phyloP scores from a whole-genome alignment of 1,140 invertebrate species.

The Mactra quadrangularis region DNA sequence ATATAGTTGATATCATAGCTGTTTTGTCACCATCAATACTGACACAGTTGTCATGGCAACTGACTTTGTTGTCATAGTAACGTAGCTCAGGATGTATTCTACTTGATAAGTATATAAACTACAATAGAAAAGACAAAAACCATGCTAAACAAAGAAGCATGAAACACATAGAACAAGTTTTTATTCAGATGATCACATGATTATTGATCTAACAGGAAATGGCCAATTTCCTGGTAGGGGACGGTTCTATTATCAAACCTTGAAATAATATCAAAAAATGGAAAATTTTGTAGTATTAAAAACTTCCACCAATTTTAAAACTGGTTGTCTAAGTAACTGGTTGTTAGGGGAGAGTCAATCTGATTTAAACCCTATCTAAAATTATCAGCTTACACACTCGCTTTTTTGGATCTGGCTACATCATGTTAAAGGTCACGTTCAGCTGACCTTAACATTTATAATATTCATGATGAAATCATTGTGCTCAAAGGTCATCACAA shows the following conservation, averaged over 20 bases:
- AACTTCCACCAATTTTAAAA: neutral
- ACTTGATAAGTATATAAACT: conserved; percentile 23
- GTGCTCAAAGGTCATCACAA: too few species aligned
- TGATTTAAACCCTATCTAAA: too few species aligned
- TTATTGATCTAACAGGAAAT: neutral
- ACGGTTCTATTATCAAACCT: neutral
- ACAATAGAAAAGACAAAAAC: neutral
- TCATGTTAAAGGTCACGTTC: too few species aligned
- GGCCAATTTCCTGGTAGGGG: neutral
- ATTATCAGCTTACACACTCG: too few species aligned
- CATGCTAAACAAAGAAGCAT: neutral
- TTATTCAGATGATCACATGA: neutral
- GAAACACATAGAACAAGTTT: neutral
- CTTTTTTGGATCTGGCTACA: too few species aligned
- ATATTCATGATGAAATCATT: too few species aligned
- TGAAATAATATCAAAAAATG: neutral
- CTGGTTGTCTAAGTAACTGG: neutral
- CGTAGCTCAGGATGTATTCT: neutral
- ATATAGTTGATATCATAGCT: conserved; percentile 4
- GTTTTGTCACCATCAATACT: too few species aligned
- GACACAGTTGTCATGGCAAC: too few species aligned
- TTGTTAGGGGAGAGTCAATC: neutral
- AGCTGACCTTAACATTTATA: too few species aligned
- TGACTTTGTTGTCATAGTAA: neutral
- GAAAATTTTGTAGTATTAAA: neutral